Conservation (phyloP, 2,797 vertebrate genomes). For the Amblyraja radiata region DNA sequence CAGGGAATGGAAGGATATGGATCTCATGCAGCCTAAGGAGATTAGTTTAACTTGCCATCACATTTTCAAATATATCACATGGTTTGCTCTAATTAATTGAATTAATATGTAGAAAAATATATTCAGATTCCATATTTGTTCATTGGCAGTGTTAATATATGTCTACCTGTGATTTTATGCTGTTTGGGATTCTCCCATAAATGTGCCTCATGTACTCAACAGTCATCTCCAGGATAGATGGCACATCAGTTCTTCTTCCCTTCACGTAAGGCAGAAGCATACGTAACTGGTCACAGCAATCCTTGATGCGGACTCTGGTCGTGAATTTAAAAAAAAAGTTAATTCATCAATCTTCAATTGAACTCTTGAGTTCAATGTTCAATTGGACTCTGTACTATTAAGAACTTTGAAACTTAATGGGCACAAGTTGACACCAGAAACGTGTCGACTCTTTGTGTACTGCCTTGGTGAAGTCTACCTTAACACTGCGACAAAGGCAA, state of each 20-base stretch:
- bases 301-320: conserved; percentile 47
- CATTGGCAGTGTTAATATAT: background rate
- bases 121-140: background rate
- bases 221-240: conserved; percentile 48
- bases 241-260: conserved; percentile 42
- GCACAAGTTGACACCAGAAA: too few species aligned
- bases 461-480: too few species aligned
- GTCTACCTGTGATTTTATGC: conserved; percentile 44
- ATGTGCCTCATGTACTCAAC: conserved; percentile 44
- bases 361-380: too few species aligned
- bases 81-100: background rate
- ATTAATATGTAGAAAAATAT: background rate
- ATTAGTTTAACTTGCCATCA: too few species aligned
- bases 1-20: too few species aligned
- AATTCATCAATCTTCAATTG: conserved; percentile 28
- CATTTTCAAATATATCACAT: background rate
- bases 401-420: too few species aligned
- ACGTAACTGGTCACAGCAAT: conserved; percentile 47
- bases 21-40: too few species aligned
- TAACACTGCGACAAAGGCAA: too few species aligned
- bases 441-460: too few species aligned
- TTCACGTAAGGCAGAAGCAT: conserved; percentile 44
- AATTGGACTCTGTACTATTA: too few species aligned
- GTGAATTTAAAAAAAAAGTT: conserved; percentile 34
- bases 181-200: conserved; percentile 42